These are phyloP conservation scores for Hyaena hyaena DNA, from an alignment of 2,113 vertebrate species.

Conservation along the genomic window DNA sequence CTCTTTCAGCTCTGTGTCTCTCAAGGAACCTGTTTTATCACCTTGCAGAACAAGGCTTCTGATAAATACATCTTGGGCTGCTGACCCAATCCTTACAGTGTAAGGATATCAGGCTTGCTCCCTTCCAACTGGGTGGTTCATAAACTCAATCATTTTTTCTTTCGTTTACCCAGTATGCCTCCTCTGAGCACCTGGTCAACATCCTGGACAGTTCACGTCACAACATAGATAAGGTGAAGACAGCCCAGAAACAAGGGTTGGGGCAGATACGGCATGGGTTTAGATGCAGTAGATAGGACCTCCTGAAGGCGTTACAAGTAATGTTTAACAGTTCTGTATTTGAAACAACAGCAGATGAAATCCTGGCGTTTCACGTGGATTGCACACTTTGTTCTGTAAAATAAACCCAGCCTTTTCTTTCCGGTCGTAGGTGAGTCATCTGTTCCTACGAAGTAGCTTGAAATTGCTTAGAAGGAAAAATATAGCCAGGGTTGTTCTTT, in stretches of 20 bases:
- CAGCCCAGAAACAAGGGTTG: background rate
- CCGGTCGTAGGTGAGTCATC: background rate
- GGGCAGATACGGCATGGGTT: fast-evolving
- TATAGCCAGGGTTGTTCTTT: background rate
- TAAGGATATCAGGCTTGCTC: background rate
- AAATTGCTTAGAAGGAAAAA: background rate
- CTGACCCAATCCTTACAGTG: background rate
- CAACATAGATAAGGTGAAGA: fast-evolving
- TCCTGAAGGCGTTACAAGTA: background rate
- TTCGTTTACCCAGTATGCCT: background rate
- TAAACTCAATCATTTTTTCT: background rate
- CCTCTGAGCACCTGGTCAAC: background rate
- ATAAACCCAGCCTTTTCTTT: background rate
- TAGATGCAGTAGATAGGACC: background rate
- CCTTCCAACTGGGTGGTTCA: background rate
- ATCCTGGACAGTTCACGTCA: background rate
- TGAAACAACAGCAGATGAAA: background rate
- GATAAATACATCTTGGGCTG: background rate
- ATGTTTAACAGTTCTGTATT: background rate
- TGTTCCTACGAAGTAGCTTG: background rate
- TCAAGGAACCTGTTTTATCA: background rate
- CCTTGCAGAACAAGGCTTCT: background rate
- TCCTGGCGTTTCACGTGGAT: background rate
- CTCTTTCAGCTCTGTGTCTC: background rate
- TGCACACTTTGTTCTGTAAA: background rate